Evolutionary conservation across 2,888 invertebrate genomes (phyloP), one percentile per base, ranked within the genome.

Genomic region (Argyra leucocephala): DNA sequence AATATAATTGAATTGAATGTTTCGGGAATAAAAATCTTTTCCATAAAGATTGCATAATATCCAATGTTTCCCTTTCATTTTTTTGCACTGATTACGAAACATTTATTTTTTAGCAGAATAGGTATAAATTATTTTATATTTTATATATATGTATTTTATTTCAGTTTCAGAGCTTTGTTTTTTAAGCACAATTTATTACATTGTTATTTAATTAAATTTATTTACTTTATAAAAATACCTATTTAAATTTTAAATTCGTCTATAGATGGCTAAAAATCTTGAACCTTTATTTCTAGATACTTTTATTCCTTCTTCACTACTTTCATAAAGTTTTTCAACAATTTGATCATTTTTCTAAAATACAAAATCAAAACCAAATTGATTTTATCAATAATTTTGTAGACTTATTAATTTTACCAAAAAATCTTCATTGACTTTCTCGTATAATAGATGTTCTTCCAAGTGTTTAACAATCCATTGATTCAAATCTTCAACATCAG

Each of bases 301-400:
- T 82, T 99, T 99, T 78, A 97, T 90, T 0, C 98, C 99, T 82
- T 99, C 99, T 82, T 99, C 99, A 60, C 97, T 93, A 75, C 93
- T 93, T 74, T 90, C 90, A 76, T 87, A 93, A 9, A 99, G 81
- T 78, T 95, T 91, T 7, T 89, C 88, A n/a, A 96, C 86, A 66
- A 98, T 87, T 1, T 88, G 87, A 82, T 99, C 97, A 6, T 76
- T 76, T 74, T 84, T 82, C 95, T 92, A 58, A 64, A 70, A 68
- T 48, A 21, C 31, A 61, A 37, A 63, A 9, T 60, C 21, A 48
- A 66, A 65, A 23, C 22, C 3, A 58, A 36, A 12, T 22, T 31
- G 21, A 26, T 1, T 1, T 15, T 48, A 48, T 3, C 21, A 10
- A 18, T 37, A n/a, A 4, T 24, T 60, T 60, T 23, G 57, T 9